Conservation (phyloP, 2,113 vertebrate species). For the Alouatta palliata region DNA sequence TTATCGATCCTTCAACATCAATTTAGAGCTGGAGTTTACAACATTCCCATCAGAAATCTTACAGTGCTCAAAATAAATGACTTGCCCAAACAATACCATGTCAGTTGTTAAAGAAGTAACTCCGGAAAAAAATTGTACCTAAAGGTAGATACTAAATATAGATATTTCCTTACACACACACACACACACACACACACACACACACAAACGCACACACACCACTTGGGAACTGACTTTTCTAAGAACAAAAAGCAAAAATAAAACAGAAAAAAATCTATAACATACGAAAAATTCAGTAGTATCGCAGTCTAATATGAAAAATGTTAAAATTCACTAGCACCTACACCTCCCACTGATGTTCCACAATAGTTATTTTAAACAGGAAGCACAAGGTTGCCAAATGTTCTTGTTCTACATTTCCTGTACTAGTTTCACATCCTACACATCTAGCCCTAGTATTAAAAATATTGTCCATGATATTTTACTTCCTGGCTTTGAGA, state of each 20-base stretch:
- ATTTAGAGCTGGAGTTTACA: slow-evolving; percentile 66
- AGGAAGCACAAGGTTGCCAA: slow-evolving; percentile 62
- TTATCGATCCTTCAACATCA: slow-evolving; percentile 69
- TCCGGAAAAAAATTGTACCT: slow-evolving; percentile 55
- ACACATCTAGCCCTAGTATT: slow-evolving; percentile 33
- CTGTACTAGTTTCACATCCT: slow-evolving; percentile 59
- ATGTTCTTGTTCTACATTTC: slow-evolving; percentile 54
- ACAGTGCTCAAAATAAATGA: slow-evolving; percentile 66
- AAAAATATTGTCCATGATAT: slow-evolving; percentile 55
- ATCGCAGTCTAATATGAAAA: slow-evolving; percentile 37
- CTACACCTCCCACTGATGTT: slow-evolving; percentile 53
- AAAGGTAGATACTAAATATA: slow-evolving; percentile 63
- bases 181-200: not conserved
- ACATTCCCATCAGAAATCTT: slow-evolving; percentile 66
- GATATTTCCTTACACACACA: slow-evolving; percentile 31
- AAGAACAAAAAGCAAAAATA: slow-evolving; percentile 38
- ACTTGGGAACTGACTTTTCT: slow-evolving; percentile 9
- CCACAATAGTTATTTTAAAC: slow-evolving; percentile 56
- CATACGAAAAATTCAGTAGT: slow-evolving; percentile 29
- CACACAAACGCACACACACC: not conserved
- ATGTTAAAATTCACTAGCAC: slow-evolving; percentile 41
- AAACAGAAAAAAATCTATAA: slow-evolving; percentile 2
- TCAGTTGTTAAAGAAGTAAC: slow-evolving; percentile 56
- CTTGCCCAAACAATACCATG: slow-evolving; percentile 53
- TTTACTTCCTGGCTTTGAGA: slow-evolving; percentile 56